Percentiles rank a stretch among this genome's conserved stretches.
These are phyloP conservation scores for Caloenas nicobarica DNA, from an alignment of 2,113 vertebrate species.

Conservation along the genomic window DNA sequence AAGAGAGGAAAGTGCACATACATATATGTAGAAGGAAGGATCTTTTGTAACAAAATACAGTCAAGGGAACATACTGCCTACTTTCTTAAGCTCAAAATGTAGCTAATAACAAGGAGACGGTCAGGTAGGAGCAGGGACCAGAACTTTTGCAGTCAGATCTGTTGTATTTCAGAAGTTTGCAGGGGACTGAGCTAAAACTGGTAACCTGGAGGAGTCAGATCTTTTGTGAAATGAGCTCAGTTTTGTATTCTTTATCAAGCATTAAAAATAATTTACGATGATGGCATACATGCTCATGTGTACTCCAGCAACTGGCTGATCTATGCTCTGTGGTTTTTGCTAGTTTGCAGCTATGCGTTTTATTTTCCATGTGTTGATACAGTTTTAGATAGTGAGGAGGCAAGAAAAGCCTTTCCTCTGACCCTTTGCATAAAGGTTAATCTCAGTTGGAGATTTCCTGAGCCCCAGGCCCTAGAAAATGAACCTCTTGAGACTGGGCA, in stretches of 20 bases:
- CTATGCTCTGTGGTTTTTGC: background rate
- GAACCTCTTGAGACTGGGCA: background rate
- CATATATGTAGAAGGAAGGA: background rate
- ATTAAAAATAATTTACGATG: background rate
- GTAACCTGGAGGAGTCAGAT: background rate
- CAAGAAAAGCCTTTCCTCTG: background rate
- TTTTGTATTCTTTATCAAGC: background rate
- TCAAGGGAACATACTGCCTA: background rate
- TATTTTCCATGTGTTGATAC: background rate
- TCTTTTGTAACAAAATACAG: background rate
- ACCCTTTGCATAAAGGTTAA: background rate
- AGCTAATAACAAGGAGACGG: background rate
- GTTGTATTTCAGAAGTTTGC: background rate
- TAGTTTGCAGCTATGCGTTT: background rate
- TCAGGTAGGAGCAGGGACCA: background rate
- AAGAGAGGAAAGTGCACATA: background rate
- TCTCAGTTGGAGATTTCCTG: background rate
- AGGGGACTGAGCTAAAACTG: background rate
- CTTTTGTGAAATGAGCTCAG: background rate
- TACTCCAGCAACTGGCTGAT: background rate
- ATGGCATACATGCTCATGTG: accelerated
- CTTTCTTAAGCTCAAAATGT: background rate
- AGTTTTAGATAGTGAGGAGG: background rate
- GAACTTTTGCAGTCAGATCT: background rate
- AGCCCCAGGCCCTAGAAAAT: background rate